These are phyloP conservation scores for Drosophila serrata DNA, from an alignment of 1,140 invertebrate species.

Conservation along the genomic window DNA sequence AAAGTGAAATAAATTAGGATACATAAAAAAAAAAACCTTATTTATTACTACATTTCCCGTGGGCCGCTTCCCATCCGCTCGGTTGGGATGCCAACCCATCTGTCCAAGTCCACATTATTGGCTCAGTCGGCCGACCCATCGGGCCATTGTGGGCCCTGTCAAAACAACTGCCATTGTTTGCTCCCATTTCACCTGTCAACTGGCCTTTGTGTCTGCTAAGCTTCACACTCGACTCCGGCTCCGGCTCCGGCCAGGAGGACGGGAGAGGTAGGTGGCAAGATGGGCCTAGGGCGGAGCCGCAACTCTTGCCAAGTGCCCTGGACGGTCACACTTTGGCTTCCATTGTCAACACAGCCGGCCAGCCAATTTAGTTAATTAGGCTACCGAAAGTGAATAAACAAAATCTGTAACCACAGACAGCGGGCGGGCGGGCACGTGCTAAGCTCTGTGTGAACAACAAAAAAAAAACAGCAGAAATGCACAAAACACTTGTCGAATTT, in stretches of 20 bases:
- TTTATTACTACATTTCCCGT: constrained; percentile 37
- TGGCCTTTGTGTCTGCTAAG: constrained; percentile 53
- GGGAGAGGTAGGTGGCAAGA: constrained; percentile 2
- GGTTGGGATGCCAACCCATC: constrained; percentile 23
- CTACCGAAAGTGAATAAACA: constrained; percentile 61
- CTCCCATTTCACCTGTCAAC: constrained; percentile 55
- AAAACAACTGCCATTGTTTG: constrained; percentile 60
- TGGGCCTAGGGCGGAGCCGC: constrained; percentile 6
- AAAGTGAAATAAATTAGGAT: constrained; percentile 31
- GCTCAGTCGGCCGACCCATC: constrained; percentile 11
- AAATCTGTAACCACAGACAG: constrained; percentile 38
- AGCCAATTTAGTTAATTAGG: constrained; percentile 64
- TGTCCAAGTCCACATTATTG: constrained; percentile 28
- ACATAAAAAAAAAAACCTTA: constrained; percentile 19
- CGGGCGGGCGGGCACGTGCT: constrained; percentile 29
- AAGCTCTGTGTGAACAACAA: constrained; percentile 55
- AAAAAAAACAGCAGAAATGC: constrained; percentile 56
- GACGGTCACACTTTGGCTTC: constrained; percentile 31
- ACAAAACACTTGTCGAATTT: constrained; percentile 58
- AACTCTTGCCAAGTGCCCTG: constrained; percentile 20
- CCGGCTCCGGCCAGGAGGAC: neutral
- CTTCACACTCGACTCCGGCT: constrained; percentile 32
- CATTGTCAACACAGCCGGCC: constrained; percentile 45
- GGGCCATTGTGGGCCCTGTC: constrained; percentile 47
- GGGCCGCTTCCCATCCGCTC: neutral